Evolutionary conservation across 1,140 invertebrate species (phyloP).

Genomic region (Diorhabda sublineata): DNA sequence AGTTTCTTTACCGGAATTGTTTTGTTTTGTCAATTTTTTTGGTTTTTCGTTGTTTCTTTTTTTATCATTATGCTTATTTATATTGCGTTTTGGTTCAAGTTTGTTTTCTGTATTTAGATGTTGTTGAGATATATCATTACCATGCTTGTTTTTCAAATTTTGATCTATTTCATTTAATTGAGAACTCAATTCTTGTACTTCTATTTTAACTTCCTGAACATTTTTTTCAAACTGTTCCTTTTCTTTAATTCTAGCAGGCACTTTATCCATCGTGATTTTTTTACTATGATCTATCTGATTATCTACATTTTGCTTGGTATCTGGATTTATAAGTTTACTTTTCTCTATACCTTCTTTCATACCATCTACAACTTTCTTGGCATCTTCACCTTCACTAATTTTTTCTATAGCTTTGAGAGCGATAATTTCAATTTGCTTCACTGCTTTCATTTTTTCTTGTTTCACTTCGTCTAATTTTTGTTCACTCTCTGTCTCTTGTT

Average conservation of each 20-base stretch:
- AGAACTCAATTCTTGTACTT: neutral
- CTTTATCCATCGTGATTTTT: constrained; percentile 3
- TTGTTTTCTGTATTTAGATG: neutral
- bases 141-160: neutral
- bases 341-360: constrained; percentile 23
- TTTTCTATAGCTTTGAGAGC: constrained; percentile 40
- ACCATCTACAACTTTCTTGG: constrained; percentile 26
- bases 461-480: constrained; percentile 31
- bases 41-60: neutral
- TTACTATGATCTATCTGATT: neutral
- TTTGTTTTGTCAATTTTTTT: neutral
- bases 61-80: neutral
- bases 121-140: neutral
- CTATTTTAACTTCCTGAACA: neutral
- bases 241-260: neutral
- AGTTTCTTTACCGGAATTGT: neutral
- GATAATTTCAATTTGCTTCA: constrained; percentile 39
- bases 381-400: constrained; percentile 33
- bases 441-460: constrained; percentile 36
- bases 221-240: neutral
- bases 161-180: neutral
- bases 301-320: neutral
- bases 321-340: constrained; percentile 17
- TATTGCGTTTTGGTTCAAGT: neutral
- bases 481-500: constrained; percentile 25